phyloP scores from a whole-genome alignment of 2,888 invertebrate genomes.

The Mamestra brassicae region DNA sequence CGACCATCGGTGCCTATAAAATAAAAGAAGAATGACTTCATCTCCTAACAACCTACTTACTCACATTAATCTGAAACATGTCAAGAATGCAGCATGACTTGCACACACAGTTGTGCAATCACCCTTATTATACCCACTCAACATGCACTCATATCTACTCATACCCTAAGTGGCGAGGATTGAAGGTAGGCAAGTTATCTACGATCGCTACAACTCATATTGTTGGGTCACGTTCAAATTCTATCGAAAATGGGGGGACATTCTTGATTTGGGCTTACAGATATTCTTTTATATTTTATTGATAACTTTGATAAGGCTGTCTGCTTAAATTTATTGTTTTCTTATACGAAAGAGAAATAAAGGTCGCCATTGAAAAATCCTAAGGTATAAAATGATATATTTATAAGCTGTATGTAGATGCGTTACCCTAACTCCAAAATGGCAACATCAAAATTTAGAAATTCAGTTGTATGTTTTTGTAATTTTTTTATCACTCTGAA shows the following conservation, averaged over 20 bases:
- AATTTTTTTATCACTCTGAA: too few relatives aligned
- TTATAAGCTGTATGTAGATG: too few relatives aligned
- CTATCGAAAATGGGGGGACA: slow-evolving; percentile 1
- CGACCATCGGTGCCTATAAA: neutral
- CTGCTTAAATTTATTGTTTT: neutral
- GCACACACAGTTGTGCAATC: slow-evolving; percentile 47
- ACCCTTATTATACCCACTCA: slow-evolving; percentile 52
- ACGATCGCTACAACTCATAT: slow-evolving; percentile 48
- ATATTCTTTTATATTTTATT: neutral
- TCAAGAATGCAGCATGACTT: slow-evolving; percentile 28
- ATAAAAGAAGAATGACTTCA: slow-evolving; percentile 4
- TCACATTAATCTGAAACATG: slow-evolving; percentile 14
- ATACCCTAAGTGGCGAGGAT: slow-evolving; percentile 27
- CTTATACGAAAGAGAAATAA: too few relatives aligned
- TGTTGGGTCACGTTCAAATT: slow-evolving; percentile 51
- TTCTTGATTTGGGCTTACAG: slow-evolving; percentile 7
- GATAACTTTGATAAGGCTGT: neutral
- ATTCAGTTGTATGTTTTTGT: too few relatives aligned
- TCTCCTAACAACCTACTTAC: neutral
- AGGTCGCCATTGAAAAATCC: too few relatives aligned
- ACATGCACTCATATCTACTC: slow-evolving; percentile 32
- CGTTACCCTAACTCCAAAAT: too few relatives aligned
- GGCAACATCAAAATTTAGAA: too few relatives aligned
- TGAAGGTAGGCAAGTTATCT: slow-evolving; percentile 59
- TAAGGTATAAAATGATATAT: too few relatives aligned